Percentiles rank a stretch among this genome's conserved stretches.
Evolutionary conservation across 2,888 invertebrate species (phyloP).

Genomic region (Cosmopolites sordidus): DNA sequence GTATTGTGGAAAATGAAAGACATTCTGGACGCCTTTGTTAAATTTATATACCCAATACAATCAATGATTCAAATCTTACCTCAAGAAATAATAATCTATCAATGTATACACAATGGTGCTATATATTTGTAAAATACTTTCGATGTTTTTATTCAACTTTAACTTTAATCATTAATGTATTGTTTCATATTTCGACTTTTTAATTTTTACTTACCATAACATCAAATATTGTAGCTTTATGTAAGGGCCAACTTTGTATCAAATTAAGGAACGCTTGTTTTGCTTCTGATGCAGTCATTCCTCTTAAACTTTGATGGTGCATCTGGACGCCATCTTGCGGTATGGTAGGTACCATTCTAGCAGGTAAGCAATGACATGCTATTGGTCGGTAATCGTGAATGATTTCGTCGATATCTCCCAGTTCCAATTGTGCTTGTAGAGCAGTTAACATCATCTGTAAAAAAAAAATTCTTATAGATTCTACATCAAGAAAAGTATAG

Average conservation of each 20-base stretch:
- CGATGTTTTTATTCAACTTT: too few relatives aligned
- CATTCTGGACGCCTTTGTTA: too few relatives aligned
- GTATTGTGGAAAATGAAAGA: too few relatives aligned
- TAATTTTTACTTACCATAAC: conserved; percentile 72
- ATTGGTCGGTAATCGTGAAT: conserved; percentile 62
- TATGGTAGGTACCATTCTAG: conserved; percentile 72
- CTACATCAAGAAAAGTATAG: too few relatives aligned
- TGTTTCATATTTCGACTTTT: too few relatives aligned
- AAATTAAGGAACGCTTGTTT: conserved; percentile 90
- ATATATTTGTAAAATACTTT: too few relatives aligned
- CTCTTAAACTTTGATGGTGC: conserved; percentile 86
- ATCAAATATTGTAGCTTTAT: conserved; percentile 89
- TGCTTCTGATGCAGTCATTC: conserved; percentile 81
- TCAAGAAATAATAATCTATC: too few relatives aligned
- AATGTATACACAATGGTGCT: too few relatives aligned
- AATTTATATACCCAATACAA: too few relatives aligned
- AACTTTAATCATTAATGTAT: too few relatives aligned
- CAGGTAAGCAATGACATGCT: conserved; percentile 77
- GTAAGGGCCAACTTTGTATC: conserved; percentile 90
- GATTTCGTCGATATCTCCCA: conserved; percentile 74
- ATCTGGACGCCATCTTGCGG: conserved; percentile 81
- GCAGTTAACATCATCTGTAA: conserved; percentile 88
- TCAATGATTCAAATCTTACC: too few relatives aligned
- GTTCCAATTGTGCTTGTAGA: conserved; percentile 87
- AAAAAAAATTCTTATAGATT: too few relatives aligned